These are phyloP conservation scores for Caenorhabditis drosophilae DNA, from an alignment of 2,888 invertebrate species.

Conservation along the genomic window DNA sequence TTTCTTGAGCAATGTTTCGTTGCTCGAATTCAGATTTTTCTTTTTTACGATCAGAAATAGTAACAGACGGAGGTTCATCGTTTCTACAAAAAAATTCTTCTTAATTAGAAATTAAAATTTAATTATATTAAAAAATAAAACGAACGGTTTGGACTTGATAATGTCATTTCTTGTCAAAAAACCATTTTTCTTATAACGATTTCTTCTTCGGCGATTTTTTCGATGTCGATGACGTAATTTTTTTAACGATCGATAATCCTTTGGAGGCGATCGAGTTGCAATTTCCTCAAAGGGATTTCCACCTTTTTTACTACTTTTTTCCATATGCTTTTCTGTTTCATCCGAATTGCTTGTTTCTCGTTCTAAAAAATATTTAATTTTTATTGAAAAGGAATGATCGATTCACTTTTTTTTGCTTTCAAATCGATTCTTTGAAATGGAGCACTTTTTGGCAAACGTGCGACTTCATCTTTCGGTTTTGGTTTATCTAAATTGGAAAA, in stretches of 20 bases:
- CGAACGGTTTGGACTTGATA: conserved; percentile 30
- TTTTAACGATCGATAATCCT: conserved; percentile 20
- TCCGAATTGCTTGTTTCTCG: background rate
- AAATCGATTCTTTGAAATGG: conserved; percentile 28
- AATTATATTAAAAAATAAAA: background rate
- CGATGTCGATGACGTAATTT: conserved; percentile 24
- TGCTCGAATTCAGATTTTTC: conserved; percentile 37
- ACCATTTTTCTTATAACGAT: conserved; percentile 22
- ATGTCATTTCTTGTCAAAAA: conserved; percentile 37
- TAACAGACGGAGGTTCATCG: conserved; percentile 5
- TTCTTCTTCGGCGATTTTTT: conserved; percentile 25
- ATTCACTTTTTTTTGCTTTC: conserved; percentile 20
- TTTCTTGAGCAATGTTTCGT: conserved; percentile 19
- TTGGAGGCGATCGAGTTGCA: conserved; percentile 47
- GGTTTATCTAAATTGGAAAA: too few species aligned
- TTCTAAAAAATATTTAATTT: background rate
- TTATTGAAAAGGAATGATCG: background rate
- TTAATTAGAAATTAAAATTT: background rate
- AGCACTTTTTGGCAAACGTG: conserved; percentile 2
- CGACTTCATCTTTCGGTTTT: background rate
- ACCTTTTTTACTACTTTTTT: too few species aligned
- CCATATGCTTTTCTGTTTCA: conserved; percentile 6
- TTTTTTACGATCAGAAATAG: conserved; percentile 2
- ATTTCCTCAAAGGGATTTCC: conserved; percentile 55
- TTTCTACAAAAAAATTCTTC: conserved; percentile 1